These are phyloP conservation scores for Dicycla oo DNA, from an alignment of 2,888 invertebrate genomes.

Conservation along the genomic window DNA sequence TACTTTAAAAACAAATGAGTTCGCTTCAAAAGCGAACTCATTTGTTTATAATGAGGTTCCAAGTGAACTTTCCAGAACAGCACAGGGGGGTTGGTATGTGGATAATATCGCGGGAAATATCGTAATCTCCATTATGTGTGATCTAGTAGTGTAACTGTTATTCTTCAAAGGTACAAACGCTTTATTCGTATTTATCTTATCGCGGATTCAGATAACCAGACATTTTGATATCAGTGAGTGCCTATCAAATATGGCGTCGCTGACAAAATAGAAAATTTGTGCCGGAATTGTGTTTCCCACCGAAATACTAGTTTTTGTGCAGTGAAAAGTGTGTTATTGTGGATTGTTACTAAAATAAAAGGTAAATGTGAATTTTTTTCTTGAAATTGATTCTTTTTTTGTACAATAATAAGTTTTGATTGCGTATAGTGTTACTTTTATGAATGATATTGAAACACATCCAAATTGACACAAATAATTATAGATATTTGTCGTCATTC, in stretches of 20 bases:
- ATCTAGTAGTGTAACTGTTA: conserved; percentile 8
- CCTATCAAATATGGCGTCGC: conserved; percentile 16
- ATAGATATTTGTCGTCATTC: background rate
- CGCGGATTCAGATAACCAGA: conserved; percentile 20
- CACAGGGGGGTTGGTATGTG: background rate
- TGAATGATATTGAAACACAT: background rate
- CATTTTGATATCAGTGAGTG: conserved; percentile 20
- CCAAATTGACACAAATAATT: background rate
- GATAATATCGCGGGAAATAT: background rate
- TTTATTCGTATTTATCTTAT: conserved; percentile 54
- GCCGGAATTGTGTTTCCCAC: background rate
- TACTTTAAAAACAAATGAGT: background rate
- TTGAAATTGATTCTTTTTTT: background rate
- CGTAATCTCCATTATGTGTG: background rate
- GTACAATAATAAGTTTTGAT: background rate
- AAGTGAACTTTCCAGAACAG: background rate
- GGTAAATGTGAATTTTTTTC: background rate
- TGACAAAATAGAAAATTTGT: conserved; percentile 6
- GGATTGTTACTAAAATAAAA: conserved; percentile 26
- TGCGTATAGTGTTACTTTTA: background rate
- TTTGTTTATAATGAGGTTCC: background rate
- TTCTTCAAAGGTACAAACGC: conserved; percentile 29
- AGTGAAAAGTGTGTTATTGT: conserved; percentile 19
- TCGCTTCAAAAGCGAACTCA: background rate
- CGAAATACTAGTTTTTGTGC: background rate